A percentile compares a stretch with the other conserved stretches of the same genome.
These are phyloP conservation scores for Labeo catla DNA, from an alignment of 2,113 vertebrate genomes.

Conservation along the genomic window DNA sequence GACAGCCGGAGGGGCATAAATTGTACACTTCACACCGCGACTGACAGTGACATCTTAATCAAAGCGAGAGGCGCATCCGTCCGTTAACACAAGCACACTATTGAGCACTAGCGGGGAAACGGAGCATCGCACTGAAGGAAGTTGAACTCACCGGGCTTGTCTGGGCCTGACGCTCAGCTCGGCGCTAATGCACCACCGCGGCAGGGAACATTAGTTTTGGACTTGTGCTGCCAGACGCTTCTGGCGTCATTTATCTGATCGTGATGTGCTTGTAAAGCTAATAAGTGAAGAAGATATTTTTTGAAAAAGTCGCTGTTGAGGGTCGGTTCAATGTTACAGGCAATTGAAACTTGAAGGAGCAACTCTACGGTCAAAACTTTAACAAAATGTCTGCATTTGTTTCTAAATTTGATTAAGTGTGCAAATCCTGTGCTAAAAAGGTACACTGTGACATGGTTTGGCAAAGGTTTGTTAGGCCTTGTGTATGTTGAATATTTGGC, in stretches of 20 bases:
- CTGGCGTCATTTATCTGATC: not conserved
- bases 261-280: not conserved
- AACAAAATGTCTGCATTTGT: not conserved
- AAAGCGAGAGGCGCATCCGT: slow-evolving; percentile 32
- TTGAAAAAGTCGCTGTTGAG: not conserved
- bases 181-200: not conserved
- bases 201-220: slow-evolving; percentile 10
- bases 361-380: not conserved
- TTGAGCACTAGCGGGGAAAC: not conserved
- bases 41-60: slow-evolving; percentile 40
- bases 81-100: not conserved
- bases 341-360: not conserved
- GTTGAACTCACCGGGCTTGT: not conserved
- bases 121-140: slow-evolving; percentile 6
- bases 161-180: not conserved
- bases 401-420: not conserved
- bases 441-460: not conserved
- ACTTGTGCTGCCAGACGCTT: not conserved
- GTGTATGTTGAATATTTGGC: not conserved
- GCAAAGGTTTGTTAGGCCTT: not conserved
- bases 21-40: slow-evolving; percentile 15
- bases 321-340: not conserved
- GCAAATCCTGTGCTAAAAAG: not conserved
- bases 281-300: not conserved
- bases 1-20: slow-evolving; percentile 20